Evolutionary conservation across 2,888 invertebrate genomes (phyloP).

Genomic region (Ichneumon xanthorius): DNA sequence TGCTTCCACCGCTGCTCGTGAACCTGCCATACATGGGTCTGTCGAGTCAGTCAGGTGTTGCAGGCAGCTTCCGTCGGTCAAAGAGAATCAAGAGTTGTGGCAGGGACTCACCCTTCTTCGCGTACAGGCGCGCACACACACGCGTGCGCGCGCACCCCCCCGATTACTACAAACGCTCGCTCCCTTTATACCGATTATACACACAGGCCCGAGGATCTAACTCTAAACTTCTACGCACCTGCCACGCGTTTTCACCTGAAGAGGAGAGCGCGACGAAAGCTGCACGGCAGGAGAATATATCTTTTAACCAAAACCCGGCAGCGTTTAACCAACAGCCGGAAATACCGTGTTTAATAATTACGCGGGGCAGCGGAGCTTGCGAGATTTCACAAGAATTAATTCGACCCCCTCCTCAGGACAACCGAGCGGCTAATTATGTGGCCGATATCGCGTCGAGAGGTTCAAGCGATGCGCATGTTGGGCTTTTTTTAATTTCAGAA

Average conservation of each 20-base stretch:
- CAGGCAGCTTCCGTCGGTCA: constrained; percentile 80
- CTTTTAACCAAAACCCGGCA: background rate
- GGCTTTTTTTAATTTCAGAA: background rate
- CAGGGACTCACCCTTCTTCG: constrained; percentile 67
- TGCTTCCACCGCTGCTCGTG: constrained; percentile 65
- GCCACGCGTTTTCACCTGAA: constrained; percentile 43
- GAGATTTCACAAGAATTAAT: background rate
- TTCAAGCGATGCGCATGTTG: background rate
- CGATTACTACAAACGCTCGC: background rate
- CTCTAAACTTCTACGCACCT: constrained; percentile 50
- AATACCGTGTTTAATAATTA: constrained; percentile 14
- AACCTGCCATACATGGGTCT: constrained; percentile 77
- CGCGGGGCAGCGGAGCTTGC: background rate
- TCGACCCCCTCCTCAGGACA: background rate
- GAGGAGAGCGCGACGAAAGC: constrained; percentile 1
- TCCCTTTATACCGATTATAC: constrained; percentile 21
- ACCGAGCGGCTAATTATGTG: background rate
- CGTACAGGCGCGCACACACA: background rate
- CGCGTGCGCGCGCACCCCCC: background rate
- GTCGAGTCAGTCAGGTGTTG: constrained; percentile 82
- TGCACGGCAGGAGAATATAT: background rate
- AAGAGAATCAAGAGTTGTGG: constrained; percentile 79
- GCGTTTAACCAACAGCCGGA: constrained; percentile 1
- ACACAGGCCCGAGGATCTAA: constrained; percentile 4
- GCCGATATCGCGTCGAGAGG: background rate